Conservation (phyloP, 2,113 vertebrate genomes). For the Gallinago paraguaiae region DNA sequence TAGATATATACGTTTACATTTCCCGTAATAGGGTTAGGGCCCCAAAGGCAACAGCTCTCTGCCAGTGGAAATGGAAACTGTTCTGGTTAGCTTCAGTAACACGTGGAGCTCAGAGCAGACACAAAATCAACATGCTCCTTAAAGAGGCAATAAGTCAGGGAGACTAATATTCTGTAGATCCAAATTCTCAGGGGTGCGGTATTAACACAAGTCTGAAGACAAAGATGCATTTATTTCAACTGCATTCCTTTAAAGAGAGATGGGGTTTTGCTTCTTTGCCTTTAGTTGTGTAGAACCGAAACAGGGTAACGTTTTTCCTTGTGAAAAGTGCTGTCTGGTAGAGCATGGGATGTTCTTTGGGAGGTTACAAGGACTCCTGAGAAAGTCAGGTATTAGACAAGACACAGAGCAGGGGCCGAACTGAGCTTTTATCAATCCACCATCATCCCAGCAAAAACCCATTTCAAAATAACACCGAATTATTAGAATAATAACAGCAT, state of each 20-base stretch:
- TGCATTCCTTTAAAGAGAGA: neutral
- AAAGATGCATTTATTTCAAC: constrained; percentile 28
- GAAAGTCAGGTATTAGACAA: neutral
- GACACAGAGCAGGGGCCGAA: neutral
- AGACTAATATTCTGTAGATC: constrained; percentile 20
- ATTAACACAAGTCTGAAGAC: constrained; percentile 16
- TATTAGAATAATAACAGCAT: neutral
- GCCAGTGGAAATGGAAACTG: neutral
- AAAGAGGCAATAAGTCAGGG: constrained; percentile 41
- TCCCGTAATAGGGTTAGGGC: constrained; percentile 29
- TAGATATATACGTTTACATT: constrained; percentile 12
- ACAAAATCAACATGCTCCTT: constrained; percentile 48
- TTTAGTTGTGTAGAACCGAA: neutral
- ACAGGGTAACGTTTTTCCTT: neutral
- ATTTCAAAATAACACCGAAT: neutral
- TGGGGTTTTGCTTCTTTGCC: neutral
- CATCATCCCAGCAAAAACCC: neutral
- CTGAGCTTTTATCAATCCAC: neutral
- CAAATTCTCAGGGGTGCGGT: neutral
- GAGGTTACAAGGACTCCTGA: neutral
- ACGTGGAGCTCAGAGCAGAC: neutral
- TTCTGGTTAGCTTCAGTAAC: constrained; percentile 12
- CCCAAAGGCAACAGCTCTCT: constrained; percentile 39
- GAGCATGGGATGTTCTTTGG: neutral
- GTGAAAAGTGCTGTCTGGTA: neutral